Base-by-base conservation (phyloP, 2,797 vertebrate species). In the Myoxocephalus aenaeus region DNA sequence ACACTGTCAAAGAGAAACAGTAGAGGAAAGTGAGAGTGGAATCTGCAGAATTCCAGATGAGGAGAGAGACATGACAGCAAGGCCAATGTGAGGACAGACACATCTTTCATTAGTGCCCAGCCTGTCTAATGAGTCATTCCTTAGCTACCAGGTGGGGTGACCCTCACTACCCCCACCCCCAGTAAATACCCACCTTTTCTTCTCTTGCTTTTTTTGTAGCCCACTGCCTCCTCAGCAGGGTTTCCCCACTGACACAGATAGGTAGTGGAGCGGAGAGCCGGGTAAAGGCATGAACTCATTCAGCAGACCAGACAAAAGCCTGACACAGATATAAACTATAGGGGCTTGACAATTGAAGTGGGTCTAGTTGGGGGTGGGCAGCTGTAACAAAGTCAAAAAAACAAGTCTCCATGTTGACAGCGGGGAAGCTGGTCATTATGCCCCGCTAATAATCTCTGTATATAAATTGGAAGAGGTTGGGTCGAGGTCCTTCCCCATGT, bases 121-220 rank as follows among this genome's bases (percentile, higher is more conserved):
- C 75, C 81, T 74, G 76, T 92, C 81, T 87, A 92, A 90, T 91
- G 89, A 91, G 70, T 91, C 92, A 93, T 92, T 94, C 92, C 90
- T 92, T 75, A 80, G 90, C 90, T 86, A 86, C 87, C 92, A 93
- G 90, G 90, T 93, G 90, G 90, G 84, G 83, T 87, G 88, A 90
- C 86, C 87, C 90, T 86, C 76, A 68, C 73, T 80, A 72, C 1
- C 58, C 44, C 25, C 64, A 32, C 22, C 58, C 38, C 20, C 75
- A 68, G 38, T 81, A 77, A 67, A 83, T 69, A 66, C 17, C 74
- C 65, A 15, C 9, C 42, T 34, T 83, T 84, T 77, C 68, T 83
- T 76, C 64, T 27, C 58, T 72, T 62, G 15, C 61, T 79, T 85
- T 86, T 68, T 75, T 58, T 83, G 70, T 58, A 70, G 48, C 61